Evolutionary conservation across 2,888 invertebrate species (phyloP).

Genomic region (Lamellibrachia columna): DNA sequence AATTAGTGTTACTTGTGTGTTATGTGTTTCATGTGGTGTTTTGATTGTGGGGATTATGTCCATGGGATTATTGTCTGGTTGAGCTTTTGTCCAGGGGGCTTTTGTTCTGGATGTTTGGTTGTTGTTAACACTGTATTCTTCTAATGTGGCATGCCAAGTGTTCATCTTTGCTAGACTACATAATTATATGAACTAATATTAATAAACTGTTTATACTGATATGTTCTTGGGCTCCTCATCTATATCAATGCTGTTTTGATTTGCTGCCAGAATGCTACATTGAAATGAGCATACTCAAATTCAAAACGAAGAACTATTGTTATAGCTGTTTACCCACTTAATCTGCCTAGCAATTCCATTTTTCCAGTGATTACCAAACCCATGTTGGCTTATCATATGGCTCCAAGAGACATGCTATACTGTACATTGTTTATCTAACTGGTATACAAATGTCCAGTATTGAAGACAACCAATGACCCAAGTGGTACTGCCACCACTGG

Average conservation of each 20-base stretch:
- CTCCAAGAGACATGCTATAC: background rate
- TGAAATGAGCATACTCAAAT: background rate
- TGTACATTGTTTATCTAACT: background rate
- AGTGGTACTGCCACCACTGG: background rate
- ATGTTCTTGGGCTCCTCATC: background rate
- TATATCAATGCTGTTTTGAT: background rate
- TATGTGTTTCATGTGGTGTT: too few species aligned
- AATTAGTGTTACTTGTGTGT: too few species aligned
- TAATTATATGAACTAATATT: too few species aligned
- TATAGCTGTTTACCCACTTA: background rate
- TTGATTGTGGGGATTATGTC: too few species aligned
- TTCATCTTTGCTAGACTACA: background rate
- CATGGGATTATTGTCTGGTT: too few species aligned
- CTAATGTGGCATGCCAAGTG: background rate
- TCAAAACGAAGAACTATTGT: background rate
- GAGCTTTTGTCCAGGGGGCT: background rate
- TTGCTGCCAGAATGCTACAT: background rate
- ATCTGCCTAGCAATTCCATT: background rate
- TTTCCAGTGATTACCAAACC: background rate
- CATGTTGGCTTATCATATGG: background rate
- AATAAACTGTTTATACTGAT: background rate
- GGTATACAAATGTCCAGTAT: constrained; percentile 12
- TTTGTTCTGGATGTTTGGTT: background rate
- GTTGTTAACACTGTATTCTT: background rate
- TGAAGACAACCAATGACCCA: constrained; percentile 12